Evolutionary conservation across 2,113 vertebrate species (phyloP).

Genomic region (Gnathonemus echidnorhynchus): DNA sequence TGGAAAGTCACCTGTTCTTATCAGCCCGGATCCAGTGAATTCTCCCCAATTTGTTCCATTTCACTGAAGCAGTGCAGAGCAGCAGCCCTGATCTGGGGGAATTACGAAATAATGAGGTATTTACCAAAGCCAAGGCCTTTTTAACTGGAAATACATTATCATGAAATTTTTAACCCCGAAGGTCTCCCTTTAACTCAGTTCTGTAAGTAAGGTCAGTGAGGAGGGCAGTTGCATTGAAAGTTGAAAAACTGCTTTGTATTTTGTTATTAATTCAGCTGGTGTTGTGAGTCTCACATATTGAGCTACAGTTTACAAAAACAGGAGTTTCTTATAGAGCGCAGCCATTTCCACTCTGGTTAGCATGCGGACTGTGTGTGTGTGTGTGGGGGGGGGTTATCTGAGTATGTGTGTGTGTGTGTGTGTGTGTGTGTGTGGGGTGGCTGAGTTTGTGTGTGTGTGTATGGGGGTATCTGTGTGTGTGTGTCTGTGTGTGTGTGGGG

Average conservation of each 20-base stretch:
- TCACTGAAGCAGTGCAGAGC: background rate
- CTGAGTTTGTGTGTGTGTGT: too few relatives aligned
- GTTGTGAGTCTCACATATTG: background rate
- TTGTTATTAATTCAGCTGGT: background rate
- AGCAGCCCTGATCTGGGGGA: background rate
- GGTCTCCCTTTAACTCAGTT: background rate
- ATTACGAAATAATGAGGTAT: slow-evolving; percentile 3
- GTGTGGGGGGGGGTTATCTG: too few relatives aligned
- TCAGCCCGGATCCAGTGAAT: background rate
- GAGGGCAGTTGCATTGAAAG: background rate
- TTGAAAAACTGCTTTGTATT: background rate
- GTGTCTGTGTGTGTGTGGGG: background rate
- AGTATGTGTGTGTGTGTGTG: too few relatives aligned
- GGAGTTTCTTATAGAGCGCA: background rate
- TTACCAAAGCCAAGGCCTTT: background rate
- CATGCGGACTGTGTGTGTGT: background rate
- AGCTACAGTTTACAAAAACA: background rate
- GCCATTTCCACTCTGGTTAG: background rate
- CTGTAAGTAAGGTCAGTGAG: background rate
- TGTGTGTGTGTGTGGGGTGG: too few relatives aligned
- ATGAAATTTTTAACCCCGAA: background rate
- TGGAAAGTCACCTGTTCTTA: background rate
- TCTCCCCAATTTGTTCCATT: background rate
- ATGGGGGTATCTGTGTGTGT: background rate
- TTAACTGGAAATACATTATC: background rate